Base-by-base conservation (phyloP, 2,888 invertebrate species). In the Apamea sordens region DNA sequence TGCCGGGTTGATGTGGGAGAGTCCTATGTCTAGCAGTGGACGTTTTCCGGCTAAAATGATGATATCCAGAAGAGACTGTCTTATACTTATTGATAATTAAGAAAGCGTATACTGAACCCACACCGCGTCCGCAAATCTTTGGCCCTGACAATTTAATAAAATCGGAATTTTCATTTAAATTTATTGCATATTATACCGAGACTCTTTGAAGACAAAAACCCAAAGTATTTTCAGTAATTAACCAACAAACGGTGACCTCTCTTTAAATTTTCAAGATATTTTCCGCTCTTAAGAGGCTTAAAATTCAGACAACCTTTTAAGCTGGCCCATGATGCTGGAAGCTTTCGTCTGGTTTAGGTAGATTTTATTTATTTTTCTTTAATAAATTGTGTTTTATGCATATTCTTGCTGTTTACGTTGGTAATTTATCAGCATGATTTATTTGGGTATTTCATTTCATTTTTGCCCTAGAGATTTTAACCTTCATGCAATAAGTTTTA, bases 271-370 rank as follows among this genome's bases (percentile, higher is more conserved):
- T 73, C 71, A 76, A 71, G 76, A 80, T 77, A 78, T 77, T 86
- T 84, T 73, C 73, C 69, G 67, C 32, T 28, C 15, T 21, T 76
- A 65, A 84, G 74, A 78, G 76, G 87, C 69, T 81, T 76, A 70
- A 72, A 81, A 76, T 81, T 76, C 64, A 82, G 74, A 75, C 80
- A 76, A 83, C 76, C 76, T 77, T 87, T 82, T 78, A 79, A 78
- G 82, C 77, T 76, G 74, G 61, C n/a, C 50, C 61, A 61, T 50
- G 67, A 76, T 65, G 73, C 79, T 73, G 67, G 68, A 79, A 79
- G 63, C 53, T 69, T 79, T 71, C 56, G 72, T 79, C 32, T 73
- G 53, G 28, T 76, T 82, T 76, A 70, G 50, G 67, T 44, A 75
- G 69, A 70, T 75, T 80, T 75, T 68, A 24, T 84, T 84, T 83